Conservation (phyloP, 2,797 vertebrate species). For the Zenarchopterus dispar region DNA sequence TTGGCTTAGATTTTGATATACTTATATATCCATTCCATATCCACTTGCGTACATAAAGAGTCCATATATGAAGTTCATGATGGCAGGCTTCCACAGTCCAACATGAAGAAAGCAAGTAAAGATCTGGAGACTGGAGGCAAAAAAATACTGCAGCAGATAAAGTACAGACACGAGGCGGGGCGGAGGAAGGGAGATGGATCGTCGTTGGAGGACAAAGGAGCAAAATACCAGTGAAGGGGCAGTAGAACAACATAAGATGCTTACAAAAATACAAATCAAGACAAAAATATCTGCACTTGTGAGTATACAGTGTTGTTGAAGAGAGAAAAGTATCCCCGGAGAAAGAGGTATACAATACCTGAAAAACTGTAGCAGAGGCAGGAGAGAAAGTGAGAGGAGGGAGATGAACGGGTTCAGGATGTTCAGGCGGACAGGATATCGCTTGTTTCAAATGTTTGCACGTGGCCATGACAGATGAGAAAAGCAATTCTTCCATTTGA, state of each 20-base stretch:
- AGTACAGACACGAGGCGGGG: conserved; percentile 44
- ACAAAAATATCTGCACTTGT: not conserved
- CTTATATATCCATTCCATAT: conserved; percentile 64
- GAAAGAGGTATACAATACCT: no score
- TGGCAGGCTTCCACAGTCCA: conserved; percentile 65
- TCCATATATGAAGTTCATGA: conserved; percentile 74
- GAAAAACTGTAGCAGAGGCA: not conserved
- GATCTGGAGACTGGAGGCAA: conserved; percentile 64
- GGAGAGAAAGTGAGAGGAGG: not conserved
- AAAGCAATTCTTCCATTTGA: not conserved
- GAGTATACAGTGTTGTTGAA: not conserved
- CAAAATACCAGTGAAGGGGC: not conserved
- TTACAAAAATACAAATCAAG: not conserved
- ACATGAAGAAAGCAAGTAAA: conserved; percentile 64
- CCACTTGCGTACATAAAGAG: conserved; percentile 40
- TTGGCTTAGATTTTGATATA: conserved; percentile 66
- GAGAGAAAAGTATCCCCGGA: no score
- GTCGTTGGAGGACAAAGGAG: not conserved
- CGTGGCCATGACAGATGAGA: not conserved
- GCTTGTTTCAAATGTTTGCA: no score
- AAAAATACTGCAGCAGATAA: conserved; percentile 64
- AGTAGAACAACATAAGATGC: no score
- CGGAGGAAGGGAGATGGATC: not conserved
- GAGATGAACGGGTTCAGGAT: not conserved
- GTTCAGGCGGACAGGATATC: no score